Base-by-base conservation (phyloP, 2,888 invertebrate species). In the Hyposoter dolosus region DNA sequence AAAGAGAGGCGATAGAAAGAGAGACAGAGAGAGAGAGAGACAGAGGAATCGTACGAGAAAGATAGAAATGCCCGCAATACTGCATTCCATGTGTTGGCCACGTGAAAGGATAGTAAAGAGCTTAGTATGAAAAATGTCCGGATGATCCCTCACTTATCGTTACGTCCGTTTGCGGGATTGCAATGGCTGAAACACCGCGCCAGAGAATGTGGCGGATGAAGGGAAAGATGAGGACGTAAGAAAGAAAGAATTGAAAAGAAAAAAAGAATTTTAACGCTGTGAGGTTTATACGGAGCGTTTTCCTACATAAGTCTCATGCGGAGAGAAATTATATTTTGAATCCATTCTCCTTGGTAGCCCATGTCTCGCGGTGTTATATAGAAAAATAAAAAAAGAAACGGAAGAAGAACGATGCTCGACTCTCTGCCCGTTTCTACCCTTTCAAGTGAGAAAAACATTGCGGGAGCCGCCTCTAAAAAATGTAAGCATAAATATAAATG, bases 51-150 rank as follows among this genome's bases (percentile, higher is more conserved):
- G 76, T 82, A 80, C 88, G 72, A 47, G 81, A 85, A 78, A 77
- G 86, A 84, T 65, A 79, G 83, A 86, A 84, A 82, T 85, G 78
- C 15, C 63, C 74, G 71, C 74, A 63, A 68, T 60, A 69, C 47
- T 60, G 79, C 60, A 82, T 82, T 75, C 71, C 82, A 82, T 71
- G 45, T 60, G 56, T 35, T 47, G 15, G 66, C 17, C 83, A 68
- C 47, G 84, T 87, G 86, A 83, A 87, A 88, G 83, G 87, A 84
- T 85, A 87, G 84, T 88, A 85, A 89, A 90, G 79, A 91, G 92
- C 92, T 91, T 91, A 90, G 89, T 89, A 91, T 92, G 92, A 92
- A 90, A 92, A 91, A 92, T 92, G 91, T 87, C 87, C 86, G 90
- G 91, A 91, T 91, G 90, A 92, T 90, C 91, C 91, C 87, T 85